Conservation (phyloP, 2,113 vertebrate genomes). For the Takifugu flavidus region DNA sequence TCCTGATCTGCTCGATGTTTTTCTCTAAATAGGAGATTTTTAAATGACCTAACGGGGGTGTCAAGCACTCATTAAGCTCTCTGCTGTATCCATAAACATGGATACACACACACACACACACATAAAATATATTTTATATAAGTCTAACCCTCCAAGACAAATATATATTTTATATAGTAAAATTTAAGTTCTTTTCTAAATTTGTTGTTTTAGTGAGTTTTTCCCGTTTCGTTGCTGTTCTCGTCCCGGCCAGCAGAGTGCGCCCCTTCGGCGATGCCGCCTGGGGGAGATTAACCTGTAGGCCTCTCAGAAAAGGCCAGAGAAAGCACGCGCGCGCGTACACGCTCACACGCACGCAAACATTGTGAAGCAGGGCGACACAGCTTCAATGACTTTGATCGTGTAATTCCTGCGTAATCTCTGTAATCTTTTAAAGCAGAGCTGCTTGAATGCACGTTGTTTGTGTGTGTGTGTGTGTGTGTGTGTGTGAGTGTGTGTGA, state of each 20-base stretch:
- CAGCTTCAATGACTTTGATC: constrained; percentile 76
- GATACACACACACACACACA: too few species aligned
- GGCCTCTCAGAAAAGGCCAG: constrained; percentile 40
- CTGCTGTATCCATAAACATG: too few species aligned
- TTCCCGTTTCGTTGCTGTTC: constrained; percentile 34
- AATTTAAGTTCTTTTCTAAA: too few species aligned
- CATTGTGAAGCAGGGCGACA: constrained; percentile 21
- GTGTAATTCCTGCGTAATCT: constrained; percentile 80
- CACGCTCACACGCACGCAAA: constrained; percentile 19
- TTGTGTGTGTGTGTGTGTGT: constrained; percentile 24
- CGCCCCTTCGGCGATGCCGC: constrained; percentile 53
- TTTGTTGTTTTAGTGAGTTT: not conserved
- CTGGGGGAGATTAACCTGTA: constrained; percentile 65
- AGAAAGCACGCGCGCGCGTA: constrained; percentile 13
- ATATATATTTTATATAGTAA: too few species aligned
- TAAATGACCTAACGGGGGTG: too few species aligned
- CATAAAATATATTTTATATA: too few species aligned
- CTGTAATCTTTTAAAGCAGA: constrained; percentile 77
- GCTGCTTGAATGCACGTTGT: constrained; percentile 59
- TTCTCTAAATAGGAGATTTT: too few species aligned
- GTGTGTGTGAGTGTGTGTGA: constrained; percentile 29
- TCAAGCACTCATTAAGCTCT: too few species aligned
- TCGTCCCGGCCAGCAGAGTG: constrained; percentile 69
- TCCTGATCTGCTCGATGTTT: too few species aligned
- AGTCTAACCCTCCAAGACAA: too few species aligned